Evolutionary conservation across 2,113 vertebrate species (phyloP).

Genomic region (Tachysurus fulvidraco): DNA sequence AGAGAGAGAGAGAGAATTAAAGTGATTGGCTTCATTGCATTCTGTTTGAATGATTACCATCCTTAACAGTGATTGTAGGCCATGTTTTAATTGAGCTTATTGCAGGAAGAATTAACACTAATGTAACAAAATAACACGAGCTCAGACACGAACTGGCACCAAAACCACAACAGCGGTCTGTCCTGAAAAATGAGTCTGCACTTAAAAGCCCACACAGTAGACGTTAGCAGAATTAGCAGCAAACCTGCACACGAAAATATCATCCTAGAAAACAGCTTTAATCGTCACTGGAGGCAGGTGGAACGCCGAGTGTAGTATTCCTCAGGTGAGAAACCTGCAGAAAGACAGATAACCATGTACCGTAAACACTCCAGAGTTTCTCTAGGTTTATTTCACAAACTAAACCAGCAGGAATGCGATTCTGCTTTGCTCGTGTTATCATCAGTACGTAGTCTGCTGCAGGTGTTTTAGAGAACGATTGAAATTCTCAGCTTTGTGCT

Average conservation of each 20-base stretch:
- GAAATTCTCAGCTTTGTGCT: background rate
- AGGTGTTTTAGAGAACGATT: background rate
- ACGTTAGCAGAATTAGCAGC: background rate
- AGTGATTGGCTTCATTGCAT: background rate
- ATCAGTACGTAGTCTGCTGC: background rate
- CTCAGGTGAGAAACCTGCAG: background rate
- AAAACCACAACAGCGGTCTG: conserved; percentile 6
- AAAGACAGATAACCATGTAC: background rate
- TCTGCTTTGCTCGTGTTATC: background rate
- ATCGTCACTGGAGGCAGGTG: background rate
- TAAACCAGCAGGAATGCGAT: background rate
- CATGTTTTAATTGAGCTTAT: background rate
- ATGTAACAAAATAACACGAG: conserved; percentile 23
- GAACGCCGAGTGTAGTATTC: background rate
- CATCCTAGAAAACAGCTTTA: background rate
- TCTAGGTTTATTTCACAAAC: background rate
- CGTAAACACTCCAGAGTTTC: background rate
- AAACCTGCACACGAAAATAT: background rate
- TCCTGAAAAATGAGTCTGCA: background rate
- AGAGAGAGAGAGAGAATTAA: background rate
- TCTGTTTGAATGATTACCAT: background rate
- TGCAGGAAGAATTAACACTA: conserved; percentile 21
- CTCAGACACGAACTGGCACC: conserved; percentile 11
- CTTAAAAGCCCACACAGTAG: background rate
- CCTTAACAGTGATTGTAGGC: background rate